A percentile compares a stretch with the other conserved stretches of the same genome.
Conservation (phyloP, 2,113 vertebrate species). For the Bos taurus region ARS-UCD2.0 NC_037354.1:16737501-16738000, state of each 20-base stretch:
- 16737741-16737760: not conserved
- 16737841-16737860: not conserved
- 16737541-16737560: not conserved
- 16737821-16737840: not conserved
- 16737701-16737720: not conserved
- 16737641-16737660: not conserved
- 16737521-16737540: not conserved
- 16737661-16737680: not conserved
- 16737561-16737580: not conserved
- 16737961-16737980: no score
- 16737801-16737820: not conserved
- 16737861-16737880: not conserved
- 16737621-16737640: not conserved
- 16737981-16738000: no score
- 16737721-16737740: not conserved
- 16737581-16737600: not conserved
- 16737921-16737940: no score
- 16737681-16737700: not conserved
- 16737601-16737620: not conserved
- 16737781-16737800: not conserved
- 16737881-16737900: not conserved
- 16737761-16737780: not conserved
- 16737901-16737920: no score
- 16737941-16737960: no score
- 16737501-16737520: not conserved